Percentiles rank a stretch among this genome's conserved stretches.
phyloP scores from a whole-genome alignment of 2,888 invertebrate species.

The Apamea crenata region DNA sequence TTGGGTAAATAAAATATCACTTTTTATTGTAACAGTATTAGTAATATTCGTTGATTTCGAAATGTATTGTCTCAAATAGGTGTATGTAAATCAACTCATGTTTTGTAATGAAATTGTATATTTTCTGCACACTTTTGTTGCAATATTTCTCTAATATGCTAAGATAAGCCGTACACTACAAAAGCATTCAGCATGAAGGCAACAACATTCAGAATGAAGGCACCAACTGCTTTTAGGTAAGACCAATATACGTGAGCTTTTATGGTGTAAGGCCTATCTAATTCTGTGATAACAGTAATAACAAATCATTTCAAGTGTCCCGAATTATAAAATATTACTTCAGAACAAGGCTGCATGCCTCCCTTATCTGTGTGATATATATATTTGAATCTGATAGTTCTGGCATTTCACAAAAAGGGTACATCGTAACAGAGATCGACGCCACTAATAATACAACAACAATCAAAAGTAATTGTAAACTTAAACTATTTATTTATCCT shows the following conservation, averaged over 20 bases:
- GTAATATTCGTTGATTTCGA: conserved; percentile 49
- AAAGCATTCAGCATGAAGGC: conserved; percentile 22
- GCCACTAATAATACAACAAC: conserved; percentile 82
- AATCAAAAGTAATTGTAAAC: conserved; percentile 86
- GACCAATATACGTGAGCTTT: conserved; percentile 33
- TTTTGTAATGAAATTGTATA: conserved; percentile 58
- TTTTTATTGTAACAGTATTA: conserved; percentile 38
- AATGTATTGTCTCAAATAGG: conserved; percentile 44
- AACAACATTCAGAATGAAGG: not conserved
- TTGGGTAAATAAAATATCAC: conserved; percentile 51
- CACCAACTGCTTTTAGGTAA: conserved; percentile 31
- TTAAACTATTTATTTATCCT: conserved; percentile 90
- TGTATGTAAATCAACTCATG: conserved; percentile 52
- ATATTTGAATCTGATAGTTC: conserved; percentile 27
- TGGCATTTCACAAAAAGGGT: conserved; percentile 54
- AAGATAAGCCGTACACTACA: conserved; percentile 54
- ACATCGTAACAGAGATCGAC: conserved; percentile 58
- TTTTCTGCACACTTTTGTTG: conserved; percentile 56
- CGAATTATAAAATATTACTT: conserved; percentile 38
- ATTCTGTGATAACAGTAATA: conserved; percentile 57
- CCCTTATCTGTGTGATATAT: conserved; percentile 21
- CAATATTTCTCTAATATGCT: conserved; percentile 51
- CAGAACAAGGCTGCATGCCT: conserved; percentile 39
- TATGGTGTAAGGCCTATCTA: conserved; percentile 49
- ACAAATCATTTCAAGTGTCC: conserved; percentile 52